Percentiles rank a stretch among this genome's conserved stretches.
Conservation (phyloP, 2,797 vertebrate species). For the Melanotaenia pygmaea region DNA sequence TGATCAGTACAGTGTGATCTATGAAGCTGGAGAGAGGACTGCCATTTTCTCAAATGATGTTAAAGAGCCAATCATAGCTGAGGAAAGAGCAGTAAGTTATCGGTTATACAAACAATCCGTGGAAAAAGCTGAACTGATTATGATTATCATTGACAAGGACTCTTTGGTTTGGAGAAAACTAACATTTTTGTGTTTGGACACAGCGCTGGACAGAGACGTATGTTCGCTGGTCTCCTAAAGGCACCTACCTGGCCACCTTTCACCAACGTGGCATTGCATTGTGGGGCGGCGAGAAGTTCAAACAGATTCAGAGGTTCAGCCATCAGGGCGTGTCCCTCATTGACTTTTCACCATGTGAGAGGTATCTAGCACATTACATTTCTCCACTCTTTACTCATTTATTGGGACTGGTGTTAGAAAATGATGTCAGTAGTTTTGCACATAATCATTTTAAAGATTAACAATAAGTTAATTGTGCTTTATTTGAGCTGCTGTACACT, state of each 20-base stretch:
- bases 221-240: slow-evolving; percentile 97
- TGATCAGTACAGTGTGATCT: slow-evolving; percentile 98
- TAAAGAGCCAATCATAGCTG: slow-evolving; percentile 92
- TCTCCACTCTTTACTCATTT: background rate
- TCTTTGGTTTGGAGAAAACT: background rate
- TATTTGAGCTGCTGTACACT: background rate
- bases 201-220: slow-evolving; percentile 99
- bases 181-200: slow-evolving; percentile 17
- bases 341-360: slow-evolving; percentile 98
- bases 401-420: background rate
- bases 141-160: no score
- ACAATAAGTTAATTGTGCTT: background rate
- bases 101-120: background rate
- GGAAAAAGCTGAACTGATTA: background rate
- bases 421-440: background rate
- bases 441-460: background rate
- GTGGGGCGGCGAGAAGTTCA: slow-evolving; percentile 99
- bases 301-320: slow-evolving; percentile 97
- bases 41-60: slow-evolving; percentile 95
- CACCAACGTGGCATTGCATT: slow-evolving; percentile 96
- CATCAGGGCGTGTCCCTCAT: slow-evolving; percentile 98
- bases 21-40: slow-evolving; percentile 95
- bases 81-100: slow-evolving; percentile 92
- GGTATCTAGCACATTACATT: slow-evolving; percentile 75
- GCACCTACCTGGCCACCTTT: slow-evolving; percentile 96